Conservation (phyloP, 2,113 vertebrate genomes). For the Electrona antarctica region DNA sequence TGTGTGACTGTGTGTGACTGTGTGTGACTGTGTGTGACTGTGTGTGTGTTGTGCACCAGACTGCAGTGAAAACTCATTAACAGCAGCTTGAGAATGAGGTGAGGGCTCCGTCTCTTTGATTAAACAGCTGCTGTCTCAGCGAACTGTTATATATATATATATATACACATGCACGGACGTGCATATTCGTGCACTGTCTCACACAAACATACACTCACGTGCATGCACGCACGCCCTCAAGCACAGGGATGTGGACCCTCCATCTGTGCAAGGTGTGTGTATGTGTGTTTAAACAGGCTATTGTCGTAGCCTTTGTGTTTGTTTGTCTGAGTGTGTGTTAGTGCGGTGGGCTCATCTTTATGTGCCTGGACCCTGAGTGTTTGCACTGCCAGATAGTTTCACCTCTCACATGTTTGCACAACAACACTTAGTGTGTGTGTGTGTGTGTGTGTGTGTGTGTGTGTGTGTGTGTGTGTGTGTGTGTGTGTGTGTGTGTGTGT, state of each 20-base stretch:
- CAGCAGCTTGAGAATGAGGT: conserved; percentile 67
- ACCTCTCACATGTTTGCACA: conserved; percentile 25
- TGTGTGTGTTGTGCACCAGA: conserved; percentile 41
- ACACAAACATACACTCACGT: background rate
- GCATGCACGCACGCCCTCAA: background rate
- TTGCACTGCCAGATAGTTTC: conserved; percentile 55
- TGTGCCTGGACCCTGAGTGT: conserved; percentile 41
- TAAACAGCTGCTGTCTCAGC: conserved; percentile 70
- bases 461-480: conserved; percentile 9
- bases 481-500: conserved; percentile 7
- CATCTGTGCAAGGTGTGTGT: conserved; percentile 46
- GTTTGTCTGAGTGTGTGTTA: conserved; percentile 33
- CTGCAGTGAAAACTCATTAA: conserved; percentile 64
- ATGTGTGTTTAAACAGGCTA: conserved; percentile 38
- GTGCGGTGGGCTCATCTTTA: conserved; percentile 49
- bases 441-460: background rate
- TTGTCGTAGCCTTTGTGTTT: conserved; percentile 45
- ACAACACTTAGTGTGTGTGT: conserved; percentile 7
- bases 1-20: conserved; percentile 23
- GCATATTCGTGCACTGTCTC: background rate
- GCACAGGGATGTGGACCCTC: conserved; percentile 30
- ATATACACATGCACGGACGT: conserved; percentile 25
- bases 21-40: conserved; percentile 16
- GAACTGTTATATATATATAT: background rate
- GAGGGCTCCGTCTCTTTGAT: conserved; percentile 54